phyloP scores from a whole-genome alignment of 2,888 invertebrate genomes.

The Hyppa rectilinea region DNA sequence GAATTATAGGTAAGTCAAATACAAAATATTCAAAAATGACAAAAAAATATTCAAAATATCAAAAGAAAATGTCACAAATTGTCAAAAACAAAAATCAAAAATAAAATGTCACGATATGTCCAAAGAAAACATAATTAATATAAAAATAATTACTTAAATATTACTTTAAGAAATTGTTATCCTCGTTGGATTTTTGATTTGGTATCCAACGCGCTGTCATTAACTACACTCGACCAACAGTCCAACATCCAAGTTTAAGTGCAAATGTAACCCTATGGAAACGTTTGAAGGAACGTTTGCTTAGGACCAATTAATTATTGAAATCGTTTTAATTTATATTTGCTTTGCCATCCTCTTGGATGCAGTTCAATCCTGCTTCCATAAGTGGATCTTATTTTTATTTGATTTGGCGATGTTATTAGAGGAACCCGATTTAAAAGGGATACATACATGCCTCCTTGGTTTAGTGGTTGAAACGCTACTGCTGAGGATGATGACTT shows the following conservation, averaged over 20 bases:
- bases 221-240: conserved; percentile 20
- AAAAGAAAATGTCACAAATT: too few relatives aligned
- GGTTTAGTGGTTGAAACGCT: not conserved
- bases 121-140: too few relatives aligned
- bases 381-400: conserved; percentile 32
- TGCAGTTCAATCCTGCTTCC: conserved; percentile 17
- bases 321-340: conserved; percentile 66
- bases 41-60: too few relatives aligned
- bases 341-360: conserved; percentile 49
- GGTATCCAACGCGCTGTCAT: conserved; percentile 30
- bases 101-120: too few relatives aligned
- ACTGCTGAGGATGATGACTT: not conserved
- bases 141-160: too few relatives aligned
- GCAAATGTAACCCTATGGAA: conserved; percentile 69
- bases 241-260: conserved; percentile 65
- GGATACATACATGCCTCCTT: not conserved
- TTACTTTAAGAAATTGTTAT: too few relatives aligned
- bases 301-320: conserved; percentile 71
- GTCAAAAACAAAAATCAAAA: too few relatives aligned
- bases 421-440: not conserved
- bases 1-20: too few relatives aligned
- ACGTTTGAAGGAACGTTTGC: conserved; percentile 64
- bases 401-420: conserved; percentile 31
- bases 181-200: too few relatives aligned
- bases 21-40: too few relatives aligned